These are phyloP conservation scores for Rattus rattus DNA, from an alignment of 2,113 vertebrate species.

Conservation along the genomic window DNA sequence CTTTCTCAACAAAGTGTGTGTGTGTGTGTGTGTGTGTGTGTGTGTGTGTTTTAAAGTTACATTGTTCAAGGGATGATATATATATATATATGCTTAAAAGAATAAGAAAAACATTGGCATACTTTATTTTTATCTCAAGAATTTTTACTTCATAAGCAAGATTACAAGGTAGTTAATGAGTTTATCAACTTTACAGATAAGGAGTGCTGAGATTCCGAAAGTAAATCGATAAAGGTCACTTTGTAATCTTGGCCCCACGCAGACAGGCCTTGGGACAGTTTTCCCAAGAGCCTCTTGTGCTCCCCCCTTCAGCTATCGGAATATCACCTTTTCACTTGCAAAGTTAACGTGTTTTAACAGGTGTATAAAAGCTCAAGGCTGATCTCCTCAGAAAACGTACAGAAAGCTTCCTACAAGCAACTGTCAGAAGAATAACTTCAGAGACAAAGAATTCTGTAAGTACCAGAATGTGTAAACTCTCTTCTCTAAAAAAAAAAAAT, in stretches of 20 bases:
- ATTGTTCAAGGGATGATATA: not conserved
- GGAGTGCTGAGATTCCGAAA: not conserved
- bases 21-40: not conserved
- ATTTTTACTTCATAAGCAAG: not conserved
- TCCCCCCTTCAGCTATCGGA: not conserved
- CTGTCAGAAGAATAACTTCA: not conserved
- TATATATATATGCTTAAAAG: not conserved
- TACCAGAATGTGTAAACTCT: no score
- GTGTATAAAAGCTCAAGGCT: not conserved
- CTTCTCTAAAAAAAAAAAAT: not conserved
- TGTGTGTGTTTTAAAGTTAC: not conserved
- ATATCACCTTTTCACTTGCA: not conserved
- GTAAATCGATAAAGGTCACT: not conserved
- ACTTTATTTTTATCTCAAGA: not conserved
- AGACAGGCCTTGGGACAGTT: not conserved
- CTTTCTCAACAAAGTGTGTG: not conserved
- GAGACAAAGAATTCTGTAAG: not conserved
- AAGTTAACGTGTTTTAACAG: not conserved
- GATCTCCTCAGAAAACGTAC: not conserved
- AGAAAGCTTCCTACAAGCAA: not conserved
- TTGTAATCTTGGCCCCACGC: not conserved
- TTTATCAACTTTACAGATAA: not conserved
- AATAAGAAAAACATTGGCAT: not conserved
- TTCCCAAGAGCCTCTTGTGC: not conserved
- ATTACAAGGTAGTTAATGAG: not conserved